Conservation (phyloP, 2,888 invertebrate genomes). For the Odontocolon sp. region DNA sequence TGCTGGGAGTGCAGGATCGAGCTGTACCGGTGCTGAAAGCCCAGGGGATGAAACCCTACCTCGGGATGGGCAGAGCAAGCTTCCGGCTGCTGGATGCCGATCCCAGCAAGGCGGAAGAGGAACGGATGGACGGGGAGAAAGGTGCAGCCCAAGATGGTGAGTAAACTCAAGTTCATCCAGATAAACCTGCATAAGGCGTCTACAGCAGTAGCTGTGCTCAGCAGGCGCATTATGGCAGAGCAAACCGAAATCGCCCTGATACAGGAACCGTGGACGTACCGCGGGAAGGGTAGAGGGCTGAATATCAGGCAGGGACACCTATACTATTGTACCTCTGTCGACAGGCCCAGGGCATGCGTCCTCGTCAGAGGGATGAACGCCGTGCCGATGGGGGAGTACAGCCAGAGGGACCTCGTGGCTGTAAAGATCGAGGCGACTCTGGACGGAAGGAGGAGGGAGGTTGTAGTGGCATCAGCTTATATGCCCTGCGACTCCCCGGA, state of each 20-base stretch:
- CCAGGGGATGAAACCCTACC: neutral
- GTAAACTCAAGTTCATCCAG: constrained; percentile 6
- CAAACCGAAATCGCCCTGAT: too few relatives aligned
- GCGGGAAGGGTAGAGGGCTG: too few relatives aligned
- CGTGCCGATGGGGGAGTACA: neutral
- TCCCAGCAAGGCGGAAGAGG: neutral
- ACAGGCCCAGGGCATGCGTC: too few relatives aligned
- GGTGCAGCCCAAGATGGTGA: neutral
- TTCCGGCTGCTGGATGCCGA: neutral
- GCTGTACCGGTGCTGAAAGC: neutral
- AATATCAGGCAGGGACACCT: too few relatives aligned
- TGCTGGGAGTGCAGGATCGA: constrained; percentile 45
- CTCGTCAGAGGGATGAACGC: too few relatives aligned
- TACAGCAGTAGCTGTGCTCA: neutral
- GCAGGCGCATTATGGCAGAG: too few relatives aligned
- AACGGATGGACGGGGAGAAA: neutral
- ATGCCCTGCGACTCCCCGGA: too few relatives aligned
- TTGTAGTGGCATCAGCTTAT: neutral
- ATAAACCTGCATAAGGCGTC: constrained; percentile 24
- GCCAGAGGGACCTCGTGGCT: too few relatives aligned
- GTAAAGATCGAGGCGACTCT: too few relatives aligned
- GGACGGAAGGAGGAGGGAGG: neutral
- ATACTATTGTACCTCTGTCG: too few relatives aligned
- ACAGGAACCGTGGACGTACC: too few relatives aligned
- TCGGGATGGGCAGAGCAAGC: constrained; percentile 9